Percentiles rank a stretch among this genome's conserved stretches.
phyloP scores from a whole-genome alignment of 2,888 invertebrate genomes.

The Andrena marginata region DNA sequence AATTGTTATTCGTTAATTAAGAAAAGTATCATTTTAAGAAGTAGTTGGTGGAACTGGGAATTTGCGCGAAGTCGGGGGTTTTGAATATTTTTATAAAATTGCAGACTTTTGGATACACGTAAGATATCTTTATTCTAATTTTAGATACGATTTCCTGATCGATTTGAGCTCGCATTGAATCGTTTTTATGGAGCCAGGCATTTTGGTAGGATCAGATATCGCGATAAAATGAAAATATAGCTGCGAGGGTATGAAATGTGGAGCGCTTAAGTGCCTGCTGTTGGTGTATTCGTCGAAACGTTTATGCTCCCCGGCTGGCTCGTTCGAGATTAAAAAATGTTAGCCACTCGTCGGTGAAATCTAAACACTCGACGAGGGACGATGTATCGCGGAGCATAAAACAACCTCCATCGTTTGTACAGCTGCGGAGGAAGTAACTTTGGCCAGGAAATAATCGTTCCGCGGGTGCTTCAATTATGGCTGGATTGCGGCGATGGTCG shows the following conservation, averaged over 20 bases:
- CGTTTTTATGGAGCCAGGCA: too few species aligned
- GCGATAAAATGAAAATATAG: too few species aligned
- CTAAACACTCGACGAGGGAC: slow-evolving; percentile 3
- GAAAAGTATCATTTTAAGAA: too few species aligned
- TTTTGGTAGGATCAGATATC: too few species aligned
- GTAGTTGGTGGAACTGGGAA: too few species aligned
- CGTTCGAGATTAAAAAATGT: slow-evolving; percentile 30
- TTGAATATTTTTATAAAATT: too few species aligned
- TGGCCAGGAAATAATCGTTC: slow-evolving; percentile 20
- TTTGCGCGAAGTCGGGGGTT: too few species aligned
- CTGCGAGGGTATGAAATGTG: neutral
- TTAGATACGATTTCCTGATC: too few species aligned
- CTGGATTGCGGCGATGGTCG: neutral
- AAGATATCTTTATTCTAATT: too few species aligned
- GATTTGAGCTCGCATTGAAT: too few species aligned
- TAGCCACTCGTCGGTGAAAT: neutral
- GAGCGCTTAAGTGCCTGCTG: neutral
- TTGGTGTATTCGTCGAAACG: neutral
- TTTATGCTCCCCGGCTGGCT: slow-evolving; percentile 16
- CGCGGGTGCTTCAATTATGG: neutral
- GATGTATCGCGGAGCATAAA: slow-evolving; percentile 21
- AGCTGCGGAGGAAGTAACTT: slow-evolving; percentile 37
- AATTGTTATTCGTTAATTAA: too few species aligned
- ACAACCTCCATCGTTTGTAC: slow-evolving; percentile 16
- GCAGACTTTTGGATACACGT: too few species aligned